Evolutionary conservation across 2,888 invertebrate genomes (phyloP), one percentile per base, ranked within the genome.

Genomic region (Xanthia icteritia): DNA sequence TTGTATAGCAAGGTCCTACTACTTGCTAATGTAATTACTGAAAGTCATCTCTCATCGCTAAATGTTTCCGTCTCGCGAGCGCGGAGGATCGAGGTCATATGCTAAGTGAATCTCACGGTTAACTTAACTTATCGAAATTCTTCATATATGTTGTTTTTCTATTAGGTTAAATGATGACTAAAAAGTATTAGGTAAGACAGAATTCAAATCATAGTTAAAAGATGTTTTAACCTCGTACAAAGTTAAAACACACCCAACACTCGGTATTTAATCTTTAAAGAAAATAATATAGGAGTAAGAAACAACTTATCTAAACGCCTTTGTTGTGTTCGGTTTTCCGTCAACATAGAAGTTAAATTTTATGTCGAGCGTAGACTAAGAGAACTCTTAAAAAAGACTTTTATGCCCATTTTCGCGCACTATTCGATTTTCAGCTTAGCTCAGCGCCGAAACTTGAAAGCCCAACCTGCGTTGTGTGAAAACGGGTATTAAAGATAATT

Each of bases 21-120:
- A 31, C 42, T 6, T 74, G 75, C 31, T 56, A 73, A 73, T 75
- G 42, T 74, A 73, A 75, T 73, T 73, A 73, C 31, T 45, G 75
- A 45, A 56, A 75, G 56, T 56, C 76, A 45, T 56, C 75, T 75
- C 56, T 31, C 54, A n/a, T 74, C 42, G 31, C 3, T 75, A 36
- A 75, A 75, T 56, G 73, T 75, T 75, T 75, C 56, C 56, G 2
- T 31, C 73, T 42, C 42, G n/a, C 31, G 17, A 31, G 17, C 13
- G 54, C 20, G n/a, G 42, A 23, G n/a, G 15, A 56, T 73, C n/a
- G 31, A n/a, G n/a, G 20, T 45, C 15, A 0, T 36, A n/a, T n/a
- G n/a, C 70, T 72, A n/a, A 74, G 20, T 39, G 27, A 73, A 23
- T 73, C 23, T 51, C 27, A 27, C 27, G 51, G 20, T 56, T n/a